Evolutionary conservation across 2,888 invertebrate genomes (phyloP).

Genomic region (Liodrosophila aerea): DNA sequence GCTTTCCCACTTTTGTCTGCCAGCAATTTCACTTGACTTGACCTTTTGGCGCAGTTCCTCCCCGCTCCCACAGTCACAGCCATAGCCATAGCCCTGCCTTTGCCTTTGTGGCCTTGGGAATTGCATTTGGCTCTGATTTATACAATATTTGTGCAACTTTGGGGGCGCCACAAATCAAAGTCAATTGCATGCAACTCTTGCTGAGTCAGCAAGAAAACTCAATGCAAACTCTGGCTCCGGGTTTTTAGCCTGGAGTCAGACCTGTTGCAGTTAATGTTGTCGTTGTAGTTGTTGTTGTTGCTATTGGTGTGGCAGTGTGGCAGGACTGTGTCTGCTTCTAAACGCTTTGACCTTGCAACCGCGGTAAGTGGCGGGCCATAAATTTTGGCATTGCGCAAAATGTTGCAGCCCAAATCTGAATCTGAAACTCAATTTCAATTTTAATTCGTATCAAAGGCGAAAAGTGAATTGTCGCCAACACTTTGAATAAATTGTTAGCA

Average conservation of each 20-base stretch:
- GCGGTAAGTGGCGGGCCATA: slow-evolving; percentile 64
- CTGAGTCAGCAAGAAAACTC: slow-evolving; percentile 55
- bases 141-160: slow-evolving; percentile 33
- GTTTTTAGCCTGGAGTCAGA: slow-evolving; percentile 22
- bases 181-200: slow-evolving; percentile 39
- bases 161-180: slow-evolving; percentile 70
- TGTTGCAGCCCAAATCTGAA: slow-evolving; percentile 30
- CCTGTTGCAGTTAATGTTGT: slow-evolving; percentile 13
- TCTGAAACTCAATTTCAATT: slow-evolving; percentile 40
- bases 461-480: slow-evolving; percentile 72
- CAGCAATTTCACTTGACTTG: slow-evolving; percentile 71
- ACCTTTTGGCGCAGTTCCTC: slow-evolving; percentile 49
- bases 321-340: slow-evolving; percentile 32
- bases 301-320: background rate
- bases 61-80: background rate
- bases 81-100: background rate
- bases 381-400: slow-evolving; percentile 70
- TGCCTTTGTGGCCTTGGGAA: slow-evolving; percentile 67
- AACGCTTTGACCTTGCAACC: slow-evolving; percentile 71
- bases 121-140: slow-evolving; percentile 65
- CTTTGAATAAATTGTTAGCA: slow-evolving; percentile 63
- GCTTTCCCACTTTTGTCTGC: slow-evolving; percentile 72
- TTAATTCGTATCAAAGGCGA: slow-evolving; percentile 46
- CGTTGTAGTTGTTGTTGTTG: background rate
- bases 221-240: slow-evolving; percentile 19